A percentile compares a stretch with the other conserved stretches of the same genome.
Evolutionary conservation across 2,797 vertebrate genomes (phyloP).

Genomic region (Poliocrania exsul): DNA sequence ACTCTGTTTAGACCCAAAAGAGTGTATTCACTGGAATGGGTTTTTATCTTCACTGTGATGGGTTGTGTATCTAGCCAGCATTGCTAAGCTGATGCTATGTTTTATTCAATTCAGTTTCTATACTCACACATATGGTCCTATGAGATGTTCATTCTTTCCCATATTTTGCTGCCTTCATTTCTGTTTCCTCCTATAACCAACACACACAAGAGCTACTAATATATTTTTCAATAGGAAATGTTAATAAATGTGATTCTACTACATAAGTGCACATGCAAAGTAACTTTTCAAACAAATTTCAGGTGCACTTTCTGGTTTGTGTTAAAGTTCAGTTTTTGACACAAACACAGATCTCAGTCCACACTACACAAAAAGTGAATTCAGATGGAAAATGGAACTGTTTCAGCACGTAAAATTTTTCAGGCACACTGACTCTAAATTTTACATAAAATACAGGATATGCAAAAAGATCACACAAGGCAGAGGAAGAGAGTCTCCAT

Average conservation of each 20-base stretch:
- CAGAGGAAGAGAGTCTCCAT: not conserved
- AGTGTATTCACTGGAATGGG: not conserved
- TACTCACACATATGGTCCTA: not conserved
- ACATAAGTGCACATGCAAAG: no score
- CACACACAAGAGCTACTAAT: not conserved
- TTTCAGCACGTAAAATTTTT: not conserved
- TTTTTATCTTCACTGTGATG: not conserved
- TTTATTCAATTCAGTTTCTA: not conserved
- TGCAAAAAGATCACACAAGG: not conserved
- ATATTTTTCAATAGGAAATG: not conserved
- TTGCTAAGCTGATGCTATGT: not conserved
- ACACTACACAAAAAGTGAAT: not conserved
- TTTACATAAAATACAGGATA: not conserved
- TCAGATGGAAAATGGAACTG: not conserved
- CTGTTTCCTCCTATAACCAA: not conserved
- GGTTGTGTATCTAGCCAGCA: not conserved
- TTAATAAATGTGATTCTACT: not conserved
- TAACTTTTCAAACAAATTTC: not conserved
- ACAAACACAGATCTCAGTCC: not conserved
- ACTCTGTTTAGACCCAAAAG: not conserved
- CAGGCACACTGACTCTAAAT: not conserved
- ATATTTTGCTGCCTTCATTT: not conserved
- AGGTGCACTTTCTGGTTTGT: not conserved
- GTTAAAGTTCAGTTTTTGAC: not conserved
- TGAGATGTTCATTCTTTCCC: not conserved